Evolutionary conservation across 2,888 invertebrate genomes (phyloP), one percentile per base, ranked within the genome.

Genomic region (Tenthredo distinguenda): DNA sequence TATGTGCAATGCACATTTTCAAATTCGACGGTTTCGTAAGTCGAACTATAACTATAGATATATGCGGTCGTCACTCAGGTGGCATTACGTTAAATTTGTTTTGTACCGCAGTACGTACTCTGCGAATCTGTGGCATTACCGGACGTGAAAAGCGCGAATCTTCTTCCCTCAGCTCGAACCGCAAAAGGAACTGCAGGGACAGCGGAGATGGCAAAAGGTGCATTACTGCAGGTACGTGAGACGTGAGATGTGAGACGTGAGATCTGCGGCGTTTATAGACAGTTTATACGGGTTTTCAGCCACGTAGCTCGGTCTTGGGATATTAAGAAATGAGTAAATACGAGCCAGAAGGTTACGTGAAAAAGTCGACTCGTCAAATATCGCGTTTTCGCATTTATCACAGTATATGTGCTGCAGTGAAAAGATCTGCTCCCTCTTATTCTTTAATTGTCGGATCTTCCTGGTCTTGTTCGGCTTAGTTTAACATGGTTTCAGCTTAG

Each of bases 71-170:
- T 26, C 76, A 50, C 34, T 77, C 50, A 31, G n/a, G 12, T 34
- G 55, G 26, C 77, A 77, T 55, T 15, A 18, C 77, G 50, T 15
- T 31, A 15, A 55, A 77, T 55, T 77, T 34, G 26, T 43, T 74
- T 43, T 43, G 15, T 74, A 15, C 77, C 3, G 9, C 34, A 55
- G n/a, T n/a, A 50, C 3, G 77, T 77, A 31, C 55, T 50, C 6
- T 31, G 77, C 18, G 77, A 55, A 77, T 77, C 77, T 77, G 55
- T 34, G 50, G 55, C 77, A 77, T 50, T 10, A 21, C 34, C 77
- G 55, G 77, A 77, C 31, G 77, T 31, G 47, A 34, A 77, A 55
- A 26, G 77, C 31, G 55, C 31, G 40, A 21, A 50, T 77, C 31
- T 31, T 50, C 77, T 77, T 77, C 50, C 55, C 31, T n/a, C 26